phyloP scores from a whole-genome alignment of 2,113 vertebrate genomes.

The Hemiprocne comata region DNA sequence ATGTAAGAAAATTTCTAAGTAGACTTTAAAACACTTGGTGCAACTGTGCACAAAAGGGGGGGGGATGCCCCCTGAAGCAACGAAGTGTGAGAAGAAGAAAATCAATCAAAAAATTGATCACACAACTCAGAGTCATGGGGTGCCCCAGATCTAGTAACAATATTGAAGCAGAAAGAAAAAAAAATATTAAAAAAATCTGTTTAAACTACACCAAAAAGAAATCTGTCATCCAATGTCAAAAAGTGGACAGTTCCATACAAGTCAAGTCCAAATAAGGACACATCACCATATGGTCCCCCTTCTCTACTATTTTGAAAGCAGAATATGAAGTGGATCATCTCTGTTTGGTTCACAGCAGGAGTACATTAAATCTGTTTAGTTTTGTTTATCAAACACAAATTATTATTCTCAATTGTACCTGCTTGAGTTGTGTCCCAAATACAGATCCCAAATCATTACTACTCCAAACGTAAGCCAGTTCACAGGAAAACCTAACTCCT shows the following conservation, averaged over 20 bases:
- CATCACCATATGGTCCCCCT: accelerated
- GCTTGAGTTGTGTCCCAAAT: background rate
- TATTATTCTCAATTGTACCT: background rate
- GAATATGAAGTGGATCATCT: background rate
- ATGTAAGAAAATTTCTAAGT: background rate
- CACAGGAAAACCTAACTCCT: background rate
- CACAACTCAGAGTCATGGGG: background rate
- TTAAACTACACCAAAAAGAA: background rate
- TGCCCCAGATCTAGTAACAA: background rate
- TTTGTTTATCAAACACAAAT: background rate
- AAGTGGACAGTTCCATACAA: background rate
- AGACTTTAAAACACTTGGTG: background rate
- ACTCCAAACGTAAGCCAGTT: background rate
- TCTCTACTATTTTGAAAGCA: background rate
- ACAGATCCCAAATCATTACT: background rate
- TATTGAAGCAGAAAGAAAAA: background rate
- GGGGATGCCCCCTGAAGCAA: background rate
- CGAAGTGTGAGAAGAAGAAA: background rate
- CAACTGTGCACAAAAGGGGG: background rate
- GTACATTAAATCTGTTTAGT: background rate
- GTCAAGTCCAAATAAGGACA: background rate
- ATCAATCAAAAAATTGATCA: background rate
- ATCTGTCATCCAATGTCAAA: accelerated
- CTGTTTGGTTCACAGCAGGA: background rate
- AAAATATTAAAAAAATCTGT: background rate